Evolutionary conservation across 92 coral and sea anemone genomes (phyloP).

Genomic region (Plumapathes pennacea): DNA sequence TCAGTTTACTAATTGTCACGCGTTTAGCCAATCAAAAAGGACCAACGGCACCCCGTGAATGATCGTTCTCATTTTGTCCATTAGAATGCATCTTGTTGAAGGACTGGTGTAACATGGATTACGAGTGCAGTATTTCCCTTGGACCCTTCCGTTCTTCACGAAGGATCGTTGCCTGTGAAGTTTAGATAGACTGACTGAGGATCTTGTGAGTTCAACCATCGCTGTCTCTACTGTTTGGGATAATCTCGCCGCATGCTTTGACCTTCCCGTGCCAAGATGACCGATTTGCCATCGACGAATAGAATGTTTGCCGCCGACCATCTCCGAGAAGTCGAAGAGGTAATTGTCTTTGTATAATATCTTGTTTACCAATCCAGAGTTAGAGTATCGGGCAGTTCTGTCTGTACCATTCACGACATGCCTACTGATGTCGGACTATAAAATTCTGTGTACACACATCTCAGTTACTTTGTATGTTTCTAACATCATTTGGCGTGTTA

Average conservation of each 20-base stretch:
- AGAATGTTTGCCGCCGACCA: conserved; percentile 63
- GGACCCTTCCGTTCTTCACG: conserved; percentile 2
- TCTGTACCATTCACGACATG: too few species aligned
- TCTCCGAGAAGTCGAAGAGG: conserved; percentile 73
- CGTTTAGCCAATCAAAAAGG: conserved; percentile 26
- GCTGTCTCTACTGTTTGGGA: neutral
- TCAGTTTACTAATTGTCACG: conserved; percentile 21
- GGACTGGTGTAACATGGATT: conserved; percentile 23
- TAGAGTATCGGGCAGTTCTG: conserved; percentile 17
- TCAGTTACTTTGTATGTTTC: too few species aligned
- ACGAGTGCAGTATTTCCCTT: conserved; percentile 26
- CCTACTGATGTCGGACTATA: too few species aligned
- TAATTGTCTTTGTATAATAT: conserved; percentile 25
- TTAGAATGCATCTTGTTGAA: conserved; percentile 18
- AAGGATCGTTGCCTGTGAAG: neutral
- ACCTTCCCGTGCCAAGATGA: conserved; percentile 19
- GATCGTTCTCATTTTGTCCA: conserved; percentile 14
- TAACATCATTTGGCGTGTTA: too few species aligned
- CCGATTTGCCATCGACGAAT: conserved; percentile 18
- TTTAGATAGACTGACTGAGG: neutral
- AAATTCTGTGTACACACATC: too few species aligned
- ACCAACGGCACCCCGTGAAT: conserved; percentile 6
- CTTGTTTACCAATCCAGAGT: conserved; percentile 33
- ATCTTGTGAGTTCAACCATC: neutral
- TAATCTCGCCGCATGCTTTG: conserved; percentile 32